Percentiles rank a stretch among this genome's conserved stretches.
These are phyloP conservation scores for Deroptyus accipitrinus DNA, from an alignment of 2,113 vertebrate species.

Conservation along the genomic window DNA sequence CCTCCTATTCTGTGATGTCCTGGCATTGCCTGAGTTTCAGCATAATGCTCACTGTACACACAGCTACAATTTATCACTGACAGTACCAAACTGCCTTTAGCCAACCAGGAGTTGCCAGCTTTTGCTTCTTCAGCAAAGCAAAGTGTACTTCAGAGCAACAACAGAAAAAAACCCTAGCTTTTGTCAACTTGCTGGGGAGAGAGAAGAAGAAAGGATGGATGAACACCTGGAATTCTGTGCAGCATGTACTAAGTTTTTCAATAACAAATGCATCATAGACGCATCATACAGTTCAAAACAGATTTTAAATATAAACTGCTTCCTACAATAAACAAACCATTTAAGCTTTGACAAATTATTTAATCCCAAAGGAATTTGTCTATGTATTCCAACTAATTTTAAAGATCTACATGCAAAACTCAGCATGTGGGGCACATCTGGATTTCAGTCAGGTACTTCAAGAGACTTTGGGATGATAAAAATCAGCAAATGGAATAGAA, in stretches of 20 bases:
- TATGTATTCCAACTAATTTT: not conserved
- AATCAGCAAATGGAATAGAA: not conserved
- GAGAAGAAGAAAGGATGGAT: not conserved
- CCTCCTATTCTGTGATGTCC: not conserved
- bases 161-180: not conserved
- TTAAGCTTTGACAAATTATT: not conserved
- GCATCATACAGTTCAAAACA: not conserved
- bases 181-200: not conserved
- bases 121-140: not conserved
- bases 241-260: not conserved
- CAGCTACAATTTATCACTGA: not conserved
- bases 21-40: not conserved
- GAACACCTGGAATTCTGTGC: not conserved
- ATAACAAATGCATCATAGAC: not conserved
- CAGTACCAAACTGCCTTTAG: not conserved
- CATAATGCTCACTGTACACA: not conserved
- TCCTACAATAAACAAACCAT: not conserved
- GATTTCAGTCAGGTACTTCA: conserved; percentile 5
- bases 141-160: not conserved
- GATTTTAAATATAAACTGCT: not conserved
- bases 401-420: not conserved
- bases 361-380: not conserved
- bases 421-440: not conserved
- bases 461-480: not conserved
- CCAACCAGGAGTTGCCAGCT: not conserved